Base-by-base conservation (phyloP, 2,888 invertebrate species). In the Sarcophaga subvicina region DNA sequence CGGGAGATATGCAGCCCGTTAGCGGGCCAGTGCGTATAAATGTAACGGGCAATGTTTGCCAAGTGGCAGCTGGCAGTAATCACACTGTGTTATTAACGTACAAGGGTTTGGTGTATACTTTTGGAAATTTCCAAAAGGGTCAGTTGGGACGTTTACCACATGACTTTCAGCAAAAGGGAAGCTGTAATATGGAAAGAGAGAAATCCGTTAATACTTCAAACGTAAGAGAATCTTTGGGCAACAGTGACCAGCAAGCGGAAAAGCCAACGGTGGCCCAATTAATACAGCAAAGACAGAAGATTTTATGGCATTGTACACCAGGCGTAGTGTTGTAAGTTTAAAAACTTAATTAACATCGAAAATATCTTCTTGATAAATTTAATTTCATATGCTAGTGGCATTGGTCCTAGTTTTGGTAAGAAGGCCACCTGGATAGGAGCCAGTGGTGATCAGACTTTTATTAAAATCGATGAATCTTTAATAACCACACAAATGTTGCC, bases 51-150 rank as follows among this genome's bases (percentile, higher is more conserved):
- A 94, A 94, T 69, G 90, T 93, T 17, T 92, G 93, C 22, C 96
- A 97, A 91, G 95, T 99, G 20, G 97, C 98, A 0, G 98, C 99
- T 62, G 99, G 99, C n/a, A 98, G 98, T 92, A 98, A 99, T 93
- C 99, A 99, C 93, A 98, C 98, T 0, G 98, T 97, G 0, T 94
- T 99, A 25, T 94, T 99, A 60, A 97, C 98, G 1, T 94, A 96
- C 25, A 97, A 97, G 88, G 99, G 99, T 0, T 97, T 98, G 91
- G 97, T 99, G 2, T 98, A 96, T 91, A 98, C 99, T 0, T 98
- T 98, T 92, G 99, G 99, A 73, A 97, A 96, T 91, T 96, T 97
- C 92, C 97, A 97, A 95, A 96, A 95, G 91, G 96, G 96, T 3
- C 96, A 96, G 90, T 90, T 96, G 72, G 96, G 96, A 6, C 94